Base-by-base conservation (phyloP, 2,888 invertebrate species). In the Colletes collaris region DNA sequence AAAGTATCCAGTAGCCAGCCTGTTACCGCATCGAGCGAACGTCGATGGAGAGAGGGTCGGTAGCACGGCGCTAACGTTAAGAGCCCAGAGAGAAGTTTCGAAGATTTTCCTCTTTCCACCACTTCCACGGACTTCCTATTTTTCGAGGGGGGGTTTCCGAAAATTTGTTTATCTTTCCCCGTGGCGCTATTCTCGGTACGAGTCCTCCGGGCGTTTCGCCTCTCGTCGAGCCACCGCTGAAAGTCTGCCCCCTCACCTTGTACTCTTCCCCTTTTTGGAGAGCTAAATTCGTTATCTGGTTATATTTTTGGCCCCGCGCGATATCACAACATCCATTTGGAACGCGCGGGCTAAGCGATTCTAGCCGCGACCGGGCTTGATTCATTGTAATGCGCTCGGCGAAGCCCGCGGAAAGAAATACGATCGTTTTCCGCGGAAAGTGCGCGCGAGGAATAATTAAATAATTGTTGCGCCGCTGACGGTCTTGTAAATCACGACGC, bases 261-360 rank as follows among this genome's bases (percentile, higher is more conserved):
- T 73, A 74, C 60, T 64, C 53, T 44, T 19, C 44, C 62, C 62
- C 62, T 40, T 62, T 58, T 49, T 64, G 52, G 35, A 35, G 59
- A 35, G 69, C 81, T 86, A 84, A 86, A 87, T 83, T 52, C 75
- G 79, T 87, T 87, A 85, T 87, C 86, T 79, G 8, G 46, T 55
- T 78, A 72, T 86, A 86, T 87, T 87, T 86, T 73, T 13, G 85
- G 76, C 44, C n/a, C 50, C 46, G 27, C 60, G 55, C 68, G 79
- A 84, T 88, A 87, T 81, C 88, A 77, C 82, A 85, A 85, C 80
- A 71, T 73, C 75, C 82, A 78, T 85, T 86, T 76, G 62, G 56
- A 40, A 64, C 35, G 56, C 55, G 0, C 7, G 40, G 46, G 55
- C 59, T 69, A 65, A 79, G 58, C 76, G 64, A 69, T 62, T 50